These are phyloP conservation scores for Lophura swinhoii DNA, from an alignment of 2,797 vertebrate species.

Conservation along the genomic window DNA sequence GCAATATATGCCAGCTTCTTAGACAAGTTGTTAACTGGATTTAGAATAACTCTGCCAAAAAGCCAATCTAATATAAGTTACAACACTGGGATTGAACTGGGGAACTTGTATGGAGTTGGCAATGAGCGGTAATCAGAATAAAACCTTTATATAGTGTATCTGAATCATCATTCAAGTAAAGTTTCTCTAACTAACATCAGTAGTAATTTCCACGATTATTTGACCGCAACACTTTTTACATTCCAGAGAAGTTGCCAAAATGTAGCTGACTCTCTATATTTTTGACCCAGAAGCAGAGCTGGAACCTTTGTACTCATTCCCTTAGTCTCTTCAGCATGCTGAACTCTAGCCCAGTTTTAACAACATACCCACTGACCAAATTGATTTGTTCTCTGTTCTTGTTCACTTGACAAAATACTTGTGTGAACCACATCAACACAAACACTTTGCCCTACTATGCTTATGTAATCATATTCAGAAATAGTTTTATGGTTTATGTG, in stretches of 20 bases:
- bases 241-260: neutral
- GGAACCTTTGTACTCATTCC: neutral
- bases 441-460: slow-evolving; percentile 28
- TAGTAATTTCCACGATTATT: neutral
- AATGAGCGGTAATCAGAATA: neutral
- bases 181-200: neutral
- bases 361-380: neutral
- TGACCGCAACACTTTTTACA: neutral
- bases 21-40: neutral
- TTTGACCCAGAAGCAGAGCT: neutral
- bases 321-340: neutral
- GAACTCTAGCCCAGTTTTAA: slow-evolving; percentile 45
- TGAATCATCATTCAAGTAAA: neutral
- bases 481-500: neutral
- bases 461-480: neutral
- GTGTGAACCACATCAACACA: neutral
- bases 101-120: neutral
- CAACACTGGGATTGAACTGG: neutral
- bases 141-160: neutral
- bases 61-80: neutral
- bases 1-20: neutral
- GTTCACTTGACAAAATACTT: neutral
- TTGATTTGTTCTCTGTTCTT: neutral
- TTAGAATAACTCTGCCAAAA: slow-evolving; percentile 1
- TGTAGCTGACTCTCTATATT: neutral